Evolutionary conservation across 2,888 invertebrate genomes (phyloP).

Genomic region (Argyresthia albistria): DNA sequence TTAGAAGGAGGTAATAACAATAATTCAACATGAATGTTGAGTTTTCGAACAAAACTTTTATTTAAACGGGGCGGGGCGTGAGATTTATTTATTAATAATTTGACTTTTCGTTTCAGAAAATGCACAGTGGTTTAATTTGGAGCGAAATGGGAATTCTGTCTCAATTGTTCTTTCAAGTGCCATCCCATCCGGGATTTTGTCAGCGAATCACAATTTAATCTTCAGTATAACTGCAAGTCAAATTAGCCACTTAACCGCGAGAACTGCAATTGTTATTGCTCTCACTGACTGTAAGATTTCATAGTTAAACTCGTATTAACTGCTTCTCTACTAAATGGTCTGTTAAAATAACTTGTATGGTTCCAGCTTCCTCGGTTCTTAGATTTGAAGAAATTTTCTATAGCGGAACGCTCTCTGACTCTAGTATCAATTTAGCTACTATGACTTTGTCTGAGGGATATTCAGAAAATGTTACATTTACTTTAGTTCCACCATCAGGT

Average conservation of each 20-base stretch:
- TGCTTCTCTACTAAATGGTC: background rate
- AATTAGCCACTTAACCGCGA: background rate
- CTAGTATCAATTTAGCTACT: constrained; percentile 13
- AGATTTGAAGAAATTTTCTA: constrained; percentile 23
- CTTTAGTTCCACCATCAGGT: constrained; percentile 7
- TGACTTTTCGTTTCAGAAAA: background rate
- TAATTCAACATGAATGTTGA: background rate
- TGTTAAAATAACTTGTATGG: background rate
- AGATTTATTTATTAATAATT: too few relatives aligned
- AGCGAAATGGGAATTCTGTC: background rate
- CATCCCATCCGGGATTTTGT: background rate
- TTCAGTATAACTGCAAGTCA: constrained; percentile 1
- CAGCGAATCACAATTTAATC: background rate
- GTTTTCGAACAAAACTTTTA: background rate
- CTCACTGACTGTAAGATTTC: background rate
- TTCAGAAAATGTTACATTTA: constrained; percentile 17
- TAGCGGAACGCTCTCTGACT: constrained; percentile 19
- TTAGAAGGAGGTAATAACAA: constrained; percentile 22
- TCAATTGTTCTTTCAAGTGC: background rate
- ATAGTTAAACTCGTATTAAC: background rate
- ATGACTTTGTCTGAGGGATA: constrained; percentile 24
- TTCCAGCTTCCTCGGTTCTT: constrained; percentile 11
- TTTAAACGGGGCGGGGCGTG: too few relatives aligned
- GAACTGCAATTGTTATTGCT: background rate
- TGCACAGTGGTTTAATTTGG: background rate